A percentile compares a stretch with the other conserved stretches of the same genome.
These are phyloP conservation scores for Sinocyclocheilus anophthalmus DNA, from an alignment of 2,113 vertebrate species.

Conservation along the genomic window DNA sequence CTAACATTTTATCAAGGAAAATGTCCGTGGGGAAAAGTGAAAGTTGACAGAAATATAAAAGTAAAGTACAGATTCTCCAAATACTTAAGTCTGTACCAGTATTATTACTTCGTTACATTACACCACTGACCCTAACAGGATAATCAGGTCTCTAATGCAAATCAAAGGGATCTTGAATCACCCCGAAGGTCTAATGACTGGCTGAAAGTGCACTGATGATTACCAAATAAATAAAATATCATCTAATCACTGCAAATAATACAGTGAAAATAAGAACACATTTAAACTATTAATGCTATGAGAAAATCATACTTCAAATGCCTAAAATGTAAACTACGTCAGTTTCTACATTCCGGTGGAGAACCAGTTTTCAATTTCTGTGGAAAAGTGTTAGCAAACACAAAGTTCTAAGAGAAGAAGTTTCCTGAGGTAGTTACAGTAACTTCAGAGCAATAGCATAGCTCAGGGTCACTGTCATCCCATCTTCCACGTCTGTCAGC, in stretches of 20 bases:
- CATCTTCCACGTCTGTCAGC: constrained; percentile 73
- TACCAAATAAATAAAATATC: no score
- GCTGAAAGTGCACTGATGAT: no score
- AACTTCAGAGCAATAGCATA: constrained; percentile 58
- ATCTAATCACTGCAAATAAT: not conserved
- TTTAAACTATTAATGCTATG: not conserved
- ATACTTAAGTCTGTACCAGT: no score
- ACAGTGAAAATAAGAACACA: not conserved
- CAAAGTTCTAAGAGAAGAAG: constrained; percentile 38
- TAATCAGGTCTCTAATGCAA: no score
- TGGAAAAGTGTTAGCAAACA: constrained; percentile 26
- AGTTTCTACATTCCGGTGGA: not conserved
- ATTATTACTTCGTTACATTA: no score
- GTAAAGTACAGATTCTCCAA: no score
- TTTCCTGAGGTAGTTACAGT: constrained; percentile 28
- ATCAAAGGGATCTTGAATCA: no score
- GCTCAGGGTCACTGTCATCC: constrained; percentile 72
- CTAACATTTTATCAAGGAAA: no score
- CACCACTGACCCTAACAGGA: no score
- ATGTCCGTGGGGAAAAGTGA: no score
- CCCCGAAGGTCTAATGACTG: no score
- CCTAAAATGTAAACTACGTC: not conserved
- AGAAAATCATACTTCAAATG: constrained; percentile 10
- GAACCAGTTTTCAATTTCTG: not conserved
- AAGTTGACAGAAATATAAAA: no score